A percentile compares a stretch with the other conserved stretches of the same genome.
phyloP scores from a whole-genome alignment of 2,888 invertebrate genomes.

The Trichogramma evanescens region DNA sequence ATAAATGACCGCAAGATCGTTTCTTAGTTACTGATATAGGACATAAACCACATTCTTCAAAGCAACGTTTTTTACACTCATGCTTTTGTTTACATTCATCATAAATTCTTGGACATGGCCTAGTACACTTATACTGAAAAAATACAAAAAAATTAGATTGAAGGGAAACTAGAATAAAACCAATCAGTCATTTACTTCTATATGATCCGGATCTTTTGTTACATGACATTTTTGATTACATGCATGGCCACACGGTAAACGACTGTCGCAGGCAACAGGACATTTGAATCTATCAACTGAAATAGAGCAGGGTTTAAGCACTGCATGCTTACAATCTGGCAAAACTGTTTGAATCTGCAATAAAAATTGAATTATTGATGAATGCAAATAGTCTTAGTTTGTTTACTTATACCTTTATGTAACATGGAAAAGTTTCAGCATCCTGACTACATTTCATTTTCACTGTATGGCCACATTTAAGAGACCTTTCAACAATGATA shows the following conservation, averaged over 20 bases:
- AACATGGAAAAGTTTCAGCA: neutral
- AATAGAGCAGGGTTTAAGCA: neutral
- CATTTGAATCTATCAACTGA: neutral
- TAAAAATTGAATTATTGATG: neutral
- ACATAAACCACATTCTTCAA: constrained; percentile 1
- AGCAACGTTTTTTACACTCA: neutral
- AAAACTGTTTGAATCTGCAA: neutral
- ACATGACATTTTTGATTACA: constrained; percentile 5
- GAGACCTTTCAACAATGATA: neutral
- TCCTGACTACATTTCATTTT: constrained; percentile 2
- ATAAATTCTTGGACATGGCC: neutral
- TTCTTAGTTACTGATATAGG: neutral
- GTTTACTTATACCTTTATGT: neutral
- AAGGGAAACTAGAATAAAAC: too few relatives aligned
- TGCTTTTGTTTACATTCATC: neutral
- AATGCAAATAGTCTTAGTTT: neutral
- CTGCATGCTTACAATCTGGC: neutral
- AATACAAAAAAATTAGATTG: neutral
- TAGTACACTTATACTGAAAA: constrained; percentile 7
- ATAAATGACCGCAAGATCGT: constrained; percentile 7
- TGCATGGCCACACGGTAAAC: constrained; percentile 6
- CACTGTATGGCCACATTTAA: constrained; percentile 3
- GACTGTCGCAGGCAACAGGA: neutral
- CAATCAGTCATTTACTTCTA: neutral
- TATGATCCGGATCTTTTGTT: constrained; percentile 7